phyloP scores from a whole-genome alignment of 2,888 invertebrate species.

The Aleiodes leptofemur region DNA sequence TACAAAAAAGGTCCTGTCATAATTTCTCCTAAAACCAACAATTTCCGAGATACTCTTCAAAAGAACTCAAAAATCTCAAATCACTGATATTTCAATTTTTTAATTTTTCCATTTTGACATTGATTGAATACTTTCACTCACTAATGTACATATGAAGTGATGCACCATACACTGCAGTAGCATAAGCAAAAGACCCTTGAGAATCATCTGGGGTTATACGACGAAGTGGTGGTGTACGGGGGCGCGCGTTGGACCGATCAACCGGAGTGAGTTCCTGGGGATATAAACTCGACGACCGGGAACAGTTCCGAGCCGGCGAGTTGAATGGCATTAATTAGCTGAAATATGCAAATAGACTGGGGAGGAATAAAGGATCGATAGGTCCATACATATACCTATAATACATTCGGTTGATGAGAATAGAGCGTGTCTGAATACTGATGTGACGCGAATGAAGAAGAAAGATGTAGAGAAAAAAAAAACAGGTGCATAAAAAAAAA shows the following conservation, averaged over 20 bases:
- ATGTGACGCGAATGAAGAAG: not conserved
- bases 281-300: conserved; percentile 45
- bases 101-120: no score
- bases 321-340: conserved; percentile 70
- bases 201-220: conserved; percentile 51
- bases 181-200: conserved; percentile 61
- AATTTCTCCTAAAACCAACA: no score
- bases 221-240: conserved; percentile 33
- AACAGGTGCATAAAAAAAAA: not conserved
- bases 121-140: conserved; percentile 16
- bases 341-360: conserved; percentile 65
- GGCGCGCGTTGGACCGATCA: conserved; percentile 64
- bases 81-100: no score
- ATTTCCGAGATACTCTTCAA: no score
- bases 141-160: conserved; percentile 42
- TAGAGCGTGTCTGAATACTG: conserved; percentile 11
- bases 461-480: no score
- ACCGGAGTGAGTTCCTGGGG: conserved; percentile 49
- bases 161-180: conserved; percentile 40
- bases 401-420: conserved; percentile 27
- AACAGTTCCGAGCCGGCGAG: conserved; percentile 49
- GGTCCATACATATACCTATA: conserved; percentile 50
- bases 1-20: no score
- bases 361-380: conserved; percentile 63
- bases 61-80: no score